These are phyloP conservation scores for Drosophila buzzatii DNA, from an alignment of 2,888 invertebrate genomes.

Conservation along the genomic window DNA sequence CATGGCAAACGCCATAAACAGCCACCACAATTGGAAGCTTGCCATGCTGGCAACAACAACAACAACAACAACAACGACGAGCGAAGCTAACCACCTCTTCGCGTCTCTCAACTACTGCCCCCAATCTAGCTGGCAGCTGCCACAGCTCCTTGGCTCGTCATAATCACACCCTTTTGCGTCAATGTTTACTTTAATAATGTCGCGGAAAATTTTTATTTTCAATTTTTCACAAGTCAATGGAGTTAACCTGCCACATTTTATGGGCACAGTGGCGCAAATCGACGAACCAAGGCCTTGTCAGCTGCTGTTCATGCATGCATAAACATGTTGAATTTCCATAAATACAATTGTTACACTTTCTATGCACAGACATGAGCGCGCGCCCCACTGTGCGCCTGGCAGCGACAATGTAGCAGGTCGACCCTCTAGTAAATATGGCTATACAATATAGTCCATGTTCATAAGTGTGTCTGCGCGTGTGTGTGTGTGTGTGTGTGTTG, in stretches of 20 bases:
- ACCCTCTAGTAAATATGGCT: constrained; percentile 59
- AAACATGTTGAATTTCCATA: constrained; percentile 2
- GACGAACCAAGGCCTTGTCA: neutral
- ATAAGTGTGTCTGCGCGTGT: constrained; percentile 3
- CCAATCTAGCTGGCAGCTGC: constrained; percentile 41
- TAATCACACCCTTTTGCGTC: constrained; percentile 78
- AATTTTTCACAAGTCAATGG: constrained; percentile 77
- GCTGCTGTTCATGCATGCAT: neutral
- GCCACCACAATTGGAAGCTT: constrained; percentile 78
- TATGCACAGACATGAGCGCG: neutral
- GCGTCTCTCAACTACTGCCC: neutral
- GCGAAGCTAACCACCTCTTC: constrained; percentile 1
- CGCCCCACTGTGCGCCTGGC: constrained; percentile 31
- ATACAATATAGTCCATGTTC: constrained; percentile 63
- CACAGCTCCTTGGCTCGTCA: constrained; percentile 70
- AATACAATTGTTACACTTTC: neutral
- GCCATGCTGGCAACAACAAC: constrained; percentile 57
- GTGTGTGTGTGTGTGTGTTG: neutral
- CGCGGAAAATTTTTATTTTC: constrained; percentile 81
- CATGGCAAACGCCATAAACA: constrained; percentile 78
- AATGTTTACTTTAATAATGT: constrained; percentile 82
- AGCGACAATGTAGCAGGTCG: constrained; percentile 28
- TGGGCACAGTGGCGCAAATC: constrained; percentile 52
- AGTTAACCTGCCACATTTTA: constrained; percentile 69
- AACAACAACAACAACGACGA: neutral